Conservation (phyloP, 2,888 invertebrate genomes). For the Sinohyriopsis cumingii region DNA sequence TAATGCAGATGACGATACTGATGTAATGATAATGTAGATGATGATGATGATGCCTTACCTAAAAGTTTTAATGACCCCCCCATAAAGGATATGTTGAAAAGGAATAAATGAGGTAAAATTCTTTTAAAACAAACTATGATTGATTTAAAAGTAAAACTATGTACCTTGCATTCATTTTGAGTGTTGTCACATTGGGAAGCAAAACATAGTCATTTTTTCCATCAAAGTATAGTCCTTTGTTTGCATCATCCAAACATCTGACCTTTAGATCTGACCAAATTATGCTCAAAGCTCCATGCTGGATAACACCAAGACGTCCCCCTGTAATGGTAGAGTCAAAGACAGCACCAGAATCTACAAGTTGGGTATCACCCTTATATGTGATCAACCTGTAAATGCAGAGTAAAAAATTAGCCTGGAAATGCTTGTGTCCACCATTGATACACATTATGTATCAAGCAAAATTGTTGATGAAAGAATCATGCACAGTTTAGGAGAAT, state of each 20-base stretch:
- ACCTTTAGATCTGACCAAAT: conserved; percentile 55
- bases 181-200: conserved; percentile 30
- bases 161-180: conserved; percentile 49
- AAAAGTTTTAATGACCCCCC: no score
- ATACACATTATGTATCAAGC: no score
- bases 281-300: conserved; percentile 46
- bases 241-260: conserved; percentile 44
- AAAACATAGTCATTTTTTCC: conserved; percentile 51
- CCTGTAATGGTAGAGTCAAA: conserved; percentile 57
- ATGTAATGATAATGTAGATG: no score
- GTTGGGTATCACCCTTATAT: conserved; percentile 35
- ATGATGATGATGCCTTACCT: no score
- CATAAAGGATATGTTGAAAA: no score
- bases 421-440: no score
- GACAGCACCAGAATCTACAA: conserved; percentile 54
- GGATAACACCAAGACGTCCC: conserved; percentile 57
- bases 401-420: neutral
- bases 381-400: conserved; percentile 37
- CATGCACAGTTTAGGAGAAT: no score
- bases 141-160: no score
- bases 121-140: no score
- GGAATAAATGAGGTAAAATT: no score
- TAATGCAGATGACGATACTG: no score
- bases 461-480: no score
- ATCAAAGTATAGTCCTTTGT: conserved; percentile 55